phyloP scores from a whole-genome alignment of 1,140 invertebrate genomes.

The Zophobas morio region DNA sequence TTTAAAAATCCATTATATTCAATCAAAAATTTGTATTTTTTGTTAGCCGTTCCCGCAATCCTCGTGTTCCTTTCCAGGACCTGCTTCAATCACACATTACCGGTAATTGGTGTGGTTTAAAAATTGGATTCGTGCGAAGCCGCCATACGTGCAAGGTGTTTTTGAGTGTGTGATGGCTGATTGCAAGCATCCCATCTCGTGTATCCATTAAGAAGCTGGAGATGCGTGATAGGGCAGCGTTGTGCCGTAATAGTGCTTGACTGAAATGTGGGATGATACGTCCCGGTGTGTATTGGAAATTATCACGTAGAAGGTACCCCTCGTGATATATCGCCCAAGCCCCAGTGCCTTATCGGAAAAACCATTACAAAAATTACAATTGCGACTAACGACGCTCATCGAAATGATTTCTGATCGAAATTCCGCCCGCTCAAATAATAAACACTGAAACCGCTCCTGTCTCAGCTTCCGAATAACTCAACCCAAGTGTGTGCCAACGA shows the following conservation, averaged over 20 bases:
- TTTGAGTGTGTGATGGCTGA: constrained; percentile 33
- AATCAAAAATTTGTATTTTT: no score
- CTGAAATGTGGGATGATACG: constrained; percentile 27
- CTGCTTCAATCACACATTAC: no score
- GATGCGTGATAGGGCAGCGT: constrained; percentile 47
- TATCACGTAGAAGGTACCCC: constrained; percentile 15
- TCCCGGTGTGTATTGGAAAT: constrained; percentile 23
- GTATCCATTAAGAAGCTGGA: constrained; percentile 37
- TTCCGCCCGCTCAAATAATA: not conserved
- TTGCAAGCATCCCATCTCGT: constrained; percentile 32
- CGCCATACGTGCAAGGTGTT: constrained; percentile 30
- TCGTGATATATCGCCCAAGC: not conserved
- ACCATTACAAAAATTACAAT: constrained; percentile 4
- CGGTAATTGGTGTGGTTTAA: constrained; percentile 12
- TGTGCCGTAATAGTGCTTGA: constrained; percentile 2
- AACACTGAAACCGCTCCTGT: not conserved
- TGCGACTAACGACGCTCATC: not conserved
- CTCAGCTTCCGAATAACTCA: no score
- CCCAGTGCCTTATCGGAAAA: constrained; percentile 9
- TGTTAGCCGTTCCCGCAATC: no score
- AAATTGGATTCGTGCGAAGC: constrained; percentile 47
- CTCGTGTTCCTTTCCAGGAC: no score
- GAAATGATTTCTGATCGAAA: no score
- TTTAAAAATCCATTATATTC: no score
- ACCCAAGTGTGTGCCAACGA: no score